Percentiles rank a stretch among this genome's conserved stretches.
These are phyloP conservation scores for Murina feae DNA, from an alignment of 2,113 vertebrate species.

Conservation along the genomic window DNA sequence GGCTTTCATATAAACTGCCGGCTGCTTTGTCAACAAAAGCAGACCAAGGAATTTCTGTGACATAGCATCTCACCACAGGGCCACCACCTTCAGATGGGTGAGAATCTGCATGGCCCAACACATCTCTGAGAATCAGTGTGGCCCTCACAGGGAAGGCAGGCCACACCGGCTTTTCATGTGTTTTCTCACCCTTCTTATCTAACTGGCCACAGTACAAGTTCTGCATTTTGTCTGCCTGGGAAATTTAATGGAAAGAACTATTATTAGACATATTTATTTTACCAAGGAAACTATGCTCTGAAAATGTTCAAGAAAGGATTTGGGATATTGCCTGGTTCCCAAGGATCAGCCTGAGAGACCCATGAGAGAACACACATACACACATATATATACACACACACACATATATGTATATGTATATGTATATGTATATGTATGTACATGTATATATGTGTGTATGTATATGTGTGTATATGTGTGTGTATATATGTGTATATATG, in stretches of 20 bases:
- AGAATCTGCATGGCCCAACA: constrained; percentile 62
- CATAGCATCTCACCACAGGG: constrained; percentile 44
- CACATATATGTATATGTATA: not conserved
- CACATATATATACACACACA: no score
- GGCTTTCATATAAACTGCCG: constrained; percentile 67
- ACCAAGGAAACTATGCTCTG: constrained; percentile 56
- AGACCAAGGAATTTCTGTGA: constrained; percentile 73
- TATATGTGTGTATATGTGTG: no score
- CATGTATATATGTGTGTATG: no score
- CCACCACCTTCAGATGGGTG: constrained; percentile 40
- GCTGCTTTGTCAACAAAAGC: constrained; percentile 62
- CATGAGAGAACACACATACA: not conserved
- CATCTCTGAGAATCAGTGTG: not conserved
- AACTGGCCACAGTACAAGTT: constrained; percentile 1
- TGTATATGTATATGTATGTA: no score
- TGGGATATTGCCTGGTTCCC: constrained; percentile 39
- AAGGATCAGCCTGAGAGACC: constrained; percentile 18
- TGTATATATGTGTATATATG: no score
- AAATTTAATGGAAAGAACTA: constrained; percentile 71
- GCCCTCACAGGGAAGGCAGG: constrained; percentile 19
- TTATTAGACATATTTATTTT: constrained; percentile 71
- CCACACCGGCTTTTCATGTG: not conserved
- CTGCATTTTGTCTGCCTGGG: constrained; percentile 43
- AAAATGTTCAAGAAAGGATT: constrained; percentile 51
- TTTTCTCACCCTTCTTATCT: constrained; percentile 39